Base-by-base conservation (phyloP, 92 coral and sea anemone species). In the Bergia puertoricense region DNA sequence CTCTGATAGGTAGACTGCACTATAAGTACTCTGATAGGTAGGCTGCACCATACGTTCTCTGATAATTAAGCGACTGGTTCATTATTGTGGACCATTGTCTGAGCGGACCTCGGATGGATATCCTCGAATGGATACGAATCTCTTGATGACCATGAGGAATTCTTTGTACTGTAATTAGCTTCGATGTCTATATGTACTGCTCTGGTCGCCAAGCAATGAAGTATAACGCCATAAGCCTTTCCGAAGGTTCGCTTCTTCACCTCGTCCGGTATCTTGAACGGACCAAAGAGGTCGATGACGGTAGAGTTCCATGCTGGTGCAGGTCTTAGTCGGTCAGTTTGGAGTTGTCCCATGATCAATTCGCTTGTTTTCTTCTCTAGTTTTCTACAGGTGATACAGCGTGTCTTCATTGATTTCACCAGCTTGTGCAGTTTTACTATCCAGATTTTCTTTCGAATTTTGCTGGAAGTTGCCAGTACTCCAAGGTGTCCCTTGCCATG, bases 401-500 rank as follows among this genome's bases (percentile, higher is more conserved):
- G 68, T 56, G 11, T 11, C 38, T 86, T 89, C 30, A 30, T 30
- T 30, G 30, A 30, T 30, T 30, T 30, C 30, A 30, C 30, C 30
- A 30, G 30, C 30, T 30, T 30, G 74, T 77, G 86, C 38, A 92
- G 85, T 18, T 86, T 90, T 22, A 69, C 62, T 23, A 92, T 92
- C 94, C 94, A 90, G 69, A 89, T 81, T 40, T 59, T 83, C 18
- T 91, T 22, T 57, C 94, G 85, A 45, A 88, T 79, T 72, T 92
- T 92, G 89, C 95, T 92, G 42, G 90, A 40, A 8, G 92, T 90
- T 42, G 92, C 78, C 50, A 81, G 66, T 1, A 90, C 94, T 45
- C 94, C 92, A 45, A 81, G 85, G 76, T 92, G 91, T 66, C 89
- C 94, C 43, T 43, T 54, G 1, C 69, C 81, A 80, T 89, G 94